Percentiles rank a stretch among this genome's conserved stretches.
phyloP scores from a whole-genome alignment of 1,140 invertebrate genomes.

The Drosophila athabasca region DNA sequence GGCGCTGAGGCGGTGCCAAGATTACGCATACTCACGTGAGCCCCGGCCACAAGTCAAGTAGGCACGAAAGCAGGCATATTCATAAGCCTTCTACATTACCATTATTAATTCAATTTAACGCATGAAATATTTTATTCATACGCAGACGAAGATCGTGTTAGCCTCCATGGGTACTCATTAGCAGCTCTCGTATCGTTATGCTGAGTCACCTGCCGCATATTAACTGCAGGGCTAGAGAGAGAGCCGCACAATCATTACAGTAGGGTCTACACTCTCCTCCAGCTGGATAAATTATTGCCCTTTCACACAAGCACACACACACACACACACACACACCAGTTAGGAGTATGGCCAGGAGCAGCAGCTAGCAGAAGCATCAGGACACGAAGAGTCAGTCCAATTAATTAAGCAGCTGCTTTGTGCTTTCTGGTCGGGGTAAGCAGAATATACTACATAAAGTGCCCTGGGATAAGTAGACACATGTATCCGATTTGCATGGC shows the following conservation, averaged over 20 bases:
- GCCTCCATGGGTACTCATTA: constrained; percentile 62
- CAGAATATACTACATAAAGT: constrained; percentile 3
- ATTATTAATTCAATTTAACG: constrained; percentile 83
- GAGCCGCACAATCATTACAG: constrained; percentile 57
- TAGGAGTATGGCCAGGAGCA: constrained; percentile 4
- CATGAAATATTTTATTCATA: constrained; percentile 77
- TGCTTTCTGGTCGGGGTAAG: constrained; percentile 8
- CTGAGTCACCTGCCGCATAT: constrained; percentile 77
- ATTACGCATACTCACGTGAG: constrained; percentile 52
- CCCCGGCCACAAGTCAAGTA: constrained; percentile 52
- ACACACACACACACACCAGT: no score
- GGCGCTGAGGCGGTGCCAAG: constrained; percentile 21
- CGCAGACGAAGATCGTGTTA: constrained; percentile 28
- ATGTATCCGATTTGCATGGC: constrained; percentile 3
- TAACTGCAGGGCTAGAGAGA: constrained; percentile 75
- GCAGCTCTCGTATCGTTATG: constrained; percentile 26
- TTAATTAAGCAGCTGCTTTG: constrained; percentile 64
- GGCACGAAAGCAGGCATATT: constrained; percentile 56
- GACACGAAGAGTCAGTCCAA: constrained; percentile 57
- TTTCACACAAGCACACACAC: constrained; percentile 12
- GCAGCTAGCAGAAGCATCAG: constrained; percentile 46
- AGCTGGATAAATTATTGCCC: constrained; percentile 47
- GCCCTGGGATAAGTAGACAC: background rate
- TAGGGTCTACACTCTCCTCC: constrained; percentile 19
- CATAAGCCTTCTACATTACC: constrained; percentile 71